A percentile compares a stretch with the other conserved stretches of the same genome.
These are phyloP conservation scores for Xestia rhomboidea DNA, from an alignment of 2,888 invertebrate genomes.

Conservation along the genomic window DNA sequence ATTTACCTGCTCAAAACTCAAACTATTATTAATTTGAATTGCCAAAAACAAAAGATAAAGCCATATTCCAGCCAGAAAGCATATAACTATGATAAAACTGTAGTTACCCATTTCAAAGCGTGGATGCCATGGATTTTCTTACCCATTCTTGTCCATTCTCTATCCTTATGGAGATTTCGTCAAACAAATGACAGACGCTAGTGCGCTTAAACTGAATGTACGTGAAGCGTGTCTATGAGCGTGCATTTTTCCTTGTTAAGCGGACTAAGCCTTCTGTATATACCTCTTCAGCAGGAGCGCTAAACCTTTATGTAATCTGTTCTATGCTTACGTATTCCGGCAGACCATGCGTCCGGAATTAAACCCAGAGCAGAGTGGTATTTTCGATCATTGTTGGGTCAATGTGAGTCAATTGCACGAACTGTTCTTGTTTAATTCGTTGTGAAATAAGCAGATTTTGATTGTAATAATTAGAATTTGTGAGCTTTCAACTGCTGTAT, in stretches of 20 bases:
- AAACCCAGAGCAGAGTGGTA: slow-evolving; percentile 59
- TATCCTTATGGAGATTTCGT: neutral
- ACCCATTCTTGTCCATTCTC: neutral
- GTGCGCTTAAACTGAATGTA: neutral
- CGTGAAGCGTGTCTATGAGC: neutral
- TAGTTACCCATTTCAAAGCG: neutral
- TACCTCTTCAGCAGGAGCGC: neutral
- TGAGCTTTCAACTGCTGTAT: neutral
- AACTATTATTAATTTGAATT: neutral
- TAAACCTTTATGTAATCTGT: slow-evolving; percentile 60
- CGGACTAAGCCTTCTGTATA: slow-evolving; percentile 1
- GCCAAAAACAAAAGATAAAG: neutral
- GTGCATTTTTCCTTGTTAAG: neutral
- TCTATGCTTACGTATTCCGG: slow-evolving; percentile 38
- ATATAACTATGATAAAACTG: neutral
- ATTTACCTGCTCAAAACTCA: neutral
- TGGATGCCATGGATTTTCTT: neutral
- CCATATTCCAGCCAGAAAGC: neutral
- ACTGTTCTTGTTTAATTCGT: slow-evolving; percentile 33
- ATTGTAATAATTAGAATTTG: neutral
- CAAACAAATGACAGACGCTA: too few relatives aligned
- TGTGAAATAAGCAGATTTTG: slow-evolving; percentile 26
- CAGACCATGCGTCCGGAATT: slow-evolving; percentile 62
- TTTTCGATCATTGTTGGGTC: slow-evolving; percentile 48
- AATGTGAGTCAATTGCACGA: slow-evolving; percentile 49